Evolutionary conservation across 2,888 invertebrate species (phyloP), one percentile per base, ranked within the genome.

Genomic region (Oscheius sp.): DNA sequence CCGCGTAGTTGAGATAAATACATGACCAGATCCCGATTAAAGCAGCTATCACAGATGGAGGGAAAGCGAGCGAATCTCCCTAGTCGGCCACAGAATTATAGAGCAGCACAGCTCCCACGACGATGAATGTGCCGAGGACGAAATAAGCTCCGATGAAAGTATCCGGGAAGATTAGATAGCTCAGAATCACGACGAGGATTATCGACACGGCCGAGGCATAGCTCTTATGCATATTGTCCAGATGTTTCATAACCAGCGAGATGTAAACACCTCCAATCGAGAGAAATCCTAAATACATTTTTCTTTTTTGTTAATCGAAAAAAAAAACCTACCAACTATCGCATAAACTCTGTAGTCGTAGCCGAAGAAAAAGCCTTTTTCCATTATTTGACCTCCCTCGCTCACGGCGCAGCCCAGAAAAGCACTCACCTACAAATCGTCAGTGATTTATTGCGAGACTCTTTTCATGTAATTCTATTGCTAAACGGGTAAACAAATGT

Each of bases 131-230:
- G 6, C 87, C 87, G 12, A 86, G 65, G 17, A 85, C 68, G 70
- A 87, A 87, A 68, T 76, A 84, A 37, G 76, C 58, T 15, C 85
- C 86, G 23, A 86, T 71, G 52, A 72, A 68, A 53, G 81, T 74
- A 52, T 75, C 72, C 31, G 76, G 76, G 71, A 87, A 86, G 27
- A 87, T 70, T 65, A 72, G 45, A 58, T 81, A 64, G 17, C 85
- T 72, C 4, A 84, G 74, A n/a, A 85, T 77, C 33, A 86, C 74
- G 34, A 84, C 82, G 27, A 84, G 69, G 23, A 82, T 73, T 65
- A 87, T 87, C 8, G 83, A 82, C 42, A 85, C 80, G n/a, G 87
- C 86, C 10, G 87, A 81, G 5, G 86, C 86, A 73, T 87, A 87
- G 31, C 83, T 85, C 72, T 87, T 87, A 74, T 85, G 78, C 52